Conservation (phyloP, 2,797 vertebrate species). For the Corythornis leucogaster region DNA sequence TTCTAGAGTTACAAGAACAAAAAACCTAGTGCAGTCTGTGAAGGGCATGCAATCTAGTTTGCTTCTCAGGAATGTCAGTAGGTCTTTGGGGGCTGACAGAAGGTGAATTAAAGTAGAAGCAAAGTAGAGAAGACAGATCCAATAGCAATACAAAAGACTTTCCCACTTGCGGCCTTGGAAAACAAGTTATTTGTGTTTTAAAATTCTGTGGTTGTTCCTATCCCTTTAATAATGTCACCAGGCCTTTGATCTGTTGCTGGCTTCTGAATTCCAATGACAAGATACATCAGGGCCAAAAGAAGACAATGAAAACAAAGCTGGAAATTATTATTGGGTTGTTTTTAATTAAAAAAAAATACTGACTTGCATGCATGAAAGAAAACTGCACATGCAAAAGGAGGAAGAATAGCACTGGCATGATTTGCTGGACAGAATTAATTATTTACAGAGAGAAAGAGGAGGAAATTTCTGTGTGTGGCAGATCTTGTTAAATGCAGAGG, state of each 20-base stretch:
- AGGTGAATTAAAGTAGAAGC: conserved; percentile 27
- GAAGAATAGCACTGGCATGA: neutral
- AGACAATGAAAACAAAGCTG: conserved; percentile 2
- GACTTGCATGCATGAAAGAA: neutral
- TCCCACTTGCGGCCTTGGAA: neutral
- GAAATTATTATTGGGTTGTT: neutral
- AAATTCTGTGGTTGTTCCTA: conserved; percentile 30
- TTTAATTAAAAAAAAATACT: neutral
- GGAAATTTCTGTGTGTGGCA: neutral
- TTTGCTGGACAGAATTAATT: neutral
- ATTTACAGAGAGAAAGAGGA: neutral
- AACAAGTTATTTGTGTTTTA: neutral
- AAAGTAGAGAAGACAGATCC: neutral
- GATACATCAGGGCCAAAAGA: neutral
- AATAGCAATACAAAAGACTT: neutral
- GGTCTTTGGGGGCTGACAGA: neutral
- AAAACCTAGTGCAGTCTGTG: neutral
- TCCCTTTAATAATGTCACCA: conserved; percentile 23
- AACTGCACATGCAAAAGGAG: neutral
- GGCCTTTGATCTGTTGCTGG: conserved; percentile 14
- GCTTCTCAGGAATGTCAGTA: neutral
- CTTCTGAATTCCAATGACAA: conserved; percentile 28
- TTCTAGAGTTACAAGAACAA: neutral
- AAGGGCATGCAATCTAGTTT: neutral
- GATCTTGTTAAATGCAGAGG: neutral